These are phyloP conservation scores for Lampris incognitus DNA, from an alignment of 2,113 vertebrate species.

Conservation along the genomic window DNA sequence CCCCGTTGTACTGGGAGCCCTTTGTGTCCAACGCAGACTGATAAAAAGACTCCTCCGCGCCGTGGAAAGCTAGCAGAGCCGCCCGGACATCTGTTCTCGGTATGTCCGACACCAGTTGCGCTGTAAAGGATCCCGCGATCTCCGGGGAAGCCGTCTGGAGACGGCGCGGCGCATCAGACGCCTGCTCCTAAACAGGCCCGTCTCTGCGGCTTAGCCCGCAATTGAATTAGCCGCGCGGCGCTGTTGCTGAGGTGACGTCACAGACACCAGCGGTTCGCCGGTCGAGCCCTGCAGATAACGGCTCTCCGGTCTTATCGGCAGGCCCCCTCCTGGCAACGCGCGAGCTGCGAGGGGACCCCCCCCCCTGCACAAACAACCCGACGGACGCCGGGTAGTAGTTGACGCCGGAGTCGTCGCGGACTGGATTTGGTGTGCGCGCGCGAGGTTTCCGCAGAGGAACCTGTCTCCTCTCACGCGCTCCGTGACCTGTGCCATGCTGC, in stretches of 20 bases:
- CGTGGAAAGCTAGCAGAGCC: constrained; percentile 42
- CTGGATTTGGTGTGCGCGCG: background rate
- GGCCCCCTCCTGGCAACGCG: constrained; percentile 19
- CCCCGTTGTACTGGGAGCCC: background rate
- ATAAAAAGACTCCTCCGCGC: constrained; percentile 22
- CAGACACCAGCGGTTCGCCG: constrained; percentile 61
- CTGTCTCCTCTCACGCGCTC: background rate
- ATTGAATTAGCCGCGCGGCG: constrained; percentile 79
- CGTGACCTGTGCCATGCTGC: background rate
- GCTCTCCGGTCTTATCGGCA: constrained; percentile 52
- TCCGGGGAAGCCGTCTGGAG: constrained; percentile 65
- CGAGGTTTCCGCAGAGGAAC: constrained; percentile 9
- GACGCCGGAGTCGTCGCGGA: background rate
- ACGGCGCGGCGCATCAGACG: constrained; percentile 67
- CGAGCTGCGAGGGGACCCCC: constrained; percentile 22
- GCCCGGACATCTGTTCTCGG: constrained; percentile 63
- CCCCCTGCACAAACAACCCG: constrained; percentile 20
- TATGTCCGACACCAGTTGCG: constrained; percentile 63
- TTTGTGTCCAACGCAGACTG: background rate
- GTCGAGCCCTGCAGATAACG: constrained; percentile 65
- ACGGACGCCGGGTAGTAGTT: background rate
- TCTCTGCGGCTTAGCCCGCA: constrained; percentile 66
- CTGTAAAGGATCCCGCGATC: constrained; percentile 44
- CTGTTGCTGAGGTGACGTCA: constrained; percentile 71
- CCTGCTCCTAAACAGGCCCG: constrained; percentile 54